Evolutionary conservation across 2,113 vertebrate genomes (phyloP).

Genomic region (Mormyrus lacerda): DNA sequence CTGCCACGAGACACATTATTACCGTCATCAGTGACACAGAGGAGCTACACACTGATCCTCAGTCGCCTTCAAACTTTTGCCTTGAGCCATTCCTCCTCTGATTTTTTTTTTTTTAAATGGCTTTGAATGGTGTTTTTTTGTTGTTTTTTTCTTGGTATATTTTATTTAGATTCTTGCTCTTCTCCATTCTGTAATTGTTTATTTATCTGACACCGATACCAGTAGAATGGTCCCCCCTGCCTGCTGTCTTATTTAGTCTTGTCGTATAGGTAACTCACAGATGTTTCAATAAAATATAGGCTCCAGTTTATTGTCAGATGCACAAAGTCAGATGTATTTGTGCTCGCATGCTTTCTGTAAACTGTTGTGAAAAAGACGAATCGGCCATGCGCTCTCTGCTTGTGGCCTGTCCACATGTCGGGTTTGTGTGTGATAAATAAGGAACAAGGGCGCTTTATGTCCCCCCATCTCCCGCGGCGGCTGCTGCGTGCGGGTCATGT

Average conservation of each 20-base stretch:
- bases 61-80: not conserved
- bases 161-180: not conserved
- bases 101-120: not conserved
- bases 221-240: not conserved
- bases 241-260: not conserved
- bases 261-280: not conserved
- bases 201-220: not conserved
- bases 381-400: not conserved
- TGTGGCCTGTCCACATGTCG: not conserved
- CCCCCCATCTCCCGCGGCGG: not conserved
- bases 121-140: not conserved
- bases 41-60: not conserved
- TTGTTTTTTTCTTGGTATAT: not conserved
- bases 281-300: not conserved
- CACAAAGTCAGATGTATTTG: not conserved
- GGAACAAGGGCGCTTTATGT: not conserved
- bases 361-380: not conserved
- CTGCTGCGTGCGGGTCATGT: constrained; percentile 12
- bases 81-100: not conserved
- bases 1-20: not conserved
- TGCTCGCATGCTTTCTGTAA: not conserved
- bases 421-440: not conserved
- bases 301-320: not conserved
- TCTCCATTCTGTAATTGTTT: not conserved
- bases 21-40: not conserved